Evolutionary conservation across 1,140 invertebrate genomes (phyloP), one percentile per base, ranked within the genome.

Genomic region (Mesaphorura yosii): DNA sequence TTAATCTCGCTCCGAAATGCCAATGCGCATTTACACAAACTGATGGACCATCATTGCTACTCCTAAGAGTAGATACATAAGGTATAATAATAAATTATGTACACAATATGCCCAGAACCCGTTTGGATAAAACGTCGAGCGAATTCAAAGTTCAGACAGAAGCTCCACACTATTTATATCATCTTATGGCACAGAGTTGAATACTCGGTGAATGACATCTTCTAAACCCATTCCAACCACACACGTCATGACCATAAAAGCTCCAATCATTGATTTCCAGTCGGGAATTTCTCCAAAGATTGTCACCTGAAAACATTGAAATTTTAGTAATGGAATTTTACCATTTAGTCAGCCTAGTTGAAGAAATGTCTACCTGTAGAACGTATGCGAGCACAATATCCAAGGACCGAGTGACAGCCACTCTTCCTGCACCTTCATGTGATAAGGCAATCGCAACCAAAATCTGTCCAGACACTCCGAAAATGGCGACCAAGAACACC

Each of bases 151-250:
- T n/a, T n/a, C n/a, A n/a, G n/a, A n/a, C n/a, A n/a, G n/a, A n/a
- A n/a, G n/a, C n/a, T n/a, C n/a, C n/a, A n/a, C n/a, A n/a, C n/a
- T n/a, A n/a, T n/a, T n/a, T n/a, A n/a, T n/a, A 34, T 34, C 10
- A 34, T 41, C 17, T 53, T 46, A 58, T 17, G 57, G 52, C 0
- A 54, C 17, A 45, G 51, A 58, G 28, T 20, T 53, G 26, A 54
- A 58, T 10, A 51, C 14, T 22, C 38, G 44, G 19, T 59, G 42
- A 26, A 58, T 47, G 27, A 64, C 29, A 53, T 68, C 70, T 55
- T 75, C 74, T 49, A 75, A 67, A 20, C 73, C 72, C 69, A 75
- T 75, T 26, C 66, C 69, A 47, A 72, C 54, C 17, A 75, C 73
- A 38, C 72, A 72, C 0, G 67, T 22, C 17, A 75, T 65, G n/a